Evolutionary conservation across 2,797 vertebrate genomes (phyloP), one percentile per base, ranked within the genome.

Genomic region (Diplodus sargus): DNA sequence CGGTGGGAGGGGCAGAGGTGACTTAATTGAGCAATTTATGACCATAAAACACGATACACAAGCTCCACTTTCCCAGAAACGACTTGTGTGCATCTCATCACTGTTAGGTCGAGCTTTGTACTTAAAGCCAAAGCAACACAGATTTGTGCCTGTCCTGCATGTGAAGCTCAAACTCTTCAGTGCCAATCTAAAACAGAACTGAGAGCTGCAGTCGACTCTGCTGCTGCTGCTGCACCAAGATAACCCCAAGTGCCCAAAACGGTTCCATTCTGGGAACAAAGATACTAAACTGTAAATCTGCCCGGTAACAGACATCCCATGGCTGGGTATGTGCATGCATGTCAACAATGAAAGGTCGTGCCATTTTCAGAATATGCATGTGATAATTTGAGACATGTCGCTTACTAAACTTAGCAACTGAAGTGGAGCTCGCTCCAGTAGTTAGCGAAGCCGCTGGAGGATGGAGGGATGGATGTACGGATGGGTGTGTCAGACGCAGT

Each of bases 321-420:
- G 82, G 71, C 82, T 78, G 88, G 62, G 67, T 90, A 81, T 85
- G 82, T 77, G 83, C 74, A 85, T 85, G 87, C 88, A 90, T 76
- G 83, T 88, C 87, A 87, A 88, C 91, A 90, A 89, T 89, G 62
- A 89, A 90, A 90, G 82, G 84, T 85, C 52, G 77, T 71, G 82
- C 85, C 83, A 85, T 89, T 90, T 90, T 78, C 78, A 80, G 87
- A 89, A 85, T 66, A 83, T 70, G 84, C 84, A 84, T 76, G 85
- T 84, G 87, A 91, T 91, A 85, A 90, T 93, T 92, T 92, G 85
- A 91, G 88, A 90, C 88, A 83, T 83, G 82, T 76, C 6, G 69
- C 85, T 78, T 85, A 63, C 89, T 90, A 88, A 89, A 87, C 70
- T 88, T 89, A 90, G 90, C 72, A 45, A 25, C 59, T 67, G 79